Percentiles rank a stretch among this genome's conserved stretches.
phyloP scores from a whole-genome alignment of 2,888 invertebrate genomes.

The Euproctis similis region DNA sequence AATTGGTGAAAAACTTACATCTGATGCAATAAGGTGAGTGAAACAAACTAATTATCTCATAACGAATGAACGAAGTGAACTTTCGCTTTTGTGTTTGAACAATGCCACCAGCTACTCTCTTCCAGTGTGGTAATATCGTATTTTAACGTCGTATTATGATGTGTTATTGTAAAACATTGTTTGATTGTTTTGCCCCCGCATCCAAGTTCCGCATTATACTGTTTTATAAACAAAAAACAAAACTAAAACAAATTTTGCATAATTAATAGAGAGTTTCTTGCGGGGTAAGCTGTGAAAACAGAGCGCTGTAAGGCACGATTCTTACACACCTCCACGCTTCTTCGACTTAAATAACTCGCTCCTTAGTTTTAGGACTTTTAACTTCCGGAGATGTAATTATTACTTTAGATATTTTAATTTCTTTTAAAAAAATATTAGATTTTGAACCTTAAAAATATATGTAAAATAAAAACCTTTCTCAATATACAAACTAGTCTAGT shows the following conservation, averaged over 20 bases:
- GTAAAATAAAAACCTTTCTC: too few species aligned
- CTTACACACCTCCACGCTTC: too few species aligned
- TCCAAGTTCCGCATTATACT: conserved; percentile 9
- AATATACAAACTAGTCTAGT: too few species aligned
- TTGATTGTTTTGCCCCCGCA: conserved; percentile 22
- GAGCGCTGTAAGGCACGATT: too few species aligned
- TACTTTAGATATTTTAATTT: too few species aligned
- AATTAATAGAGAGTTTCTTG: too few species aligned
- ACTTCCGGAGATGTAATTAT: too few species aligned
- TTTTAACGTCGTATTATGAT: conserved; percentile 52
- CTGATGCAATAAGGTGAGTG: conserved; percentile 69
- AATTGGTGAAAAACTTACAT: conserved; percentile 56
- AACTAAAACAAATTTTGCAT: neutral
- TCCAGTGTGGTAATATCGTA: conserved; percentile 50
- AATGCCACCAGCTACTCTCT: conserved; percentile 60
- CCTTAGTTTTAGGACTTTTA: too few species aligned
- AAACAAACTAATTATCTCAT: conserved; percentile 72
- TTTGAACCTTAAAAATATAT: too few species aligned
- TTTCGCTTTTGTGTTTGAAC: conserved; percentile 72
- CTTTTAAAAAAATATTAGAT: too few species aligned
- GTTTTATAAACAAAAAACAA: too few species aligned
- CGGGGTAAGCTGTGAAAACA: too few species aligned
- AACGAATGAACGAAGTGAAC: conserved; percentile 63
- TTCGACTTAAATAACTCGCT: conserved; percentile 4
- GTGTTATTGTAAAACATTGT: conserved; percentile 26